These are phyloP conservation scores for Psephotus haematonotus DNA, from an alignment of 2,113 vertebrate genomes.

Conservation along the genomic window DNA sequence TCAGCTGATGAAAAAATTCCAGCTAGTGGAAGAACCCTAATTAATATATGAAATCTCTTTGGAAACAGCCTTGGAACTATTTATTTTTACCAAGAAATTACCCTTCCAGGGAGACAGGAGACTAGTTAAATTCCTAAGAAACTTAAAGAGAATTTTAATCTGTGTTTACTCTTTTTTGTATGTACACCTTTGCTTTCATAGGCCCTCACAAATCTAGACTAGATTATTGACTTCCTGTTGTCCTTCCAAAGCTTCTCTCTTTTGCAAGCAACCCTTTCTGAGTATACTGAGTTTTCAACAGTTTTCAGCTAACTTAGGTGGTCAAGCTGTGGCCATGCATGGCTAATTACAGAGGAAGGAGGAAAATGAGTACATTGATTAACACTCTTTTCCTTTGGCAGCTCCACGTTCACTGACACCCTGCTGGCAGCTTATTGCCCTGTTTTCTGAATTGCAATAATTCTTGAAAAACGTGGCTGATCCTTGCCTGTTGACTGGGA, in stretches of 20 bases:
- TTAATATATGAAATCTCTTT: not conserved
- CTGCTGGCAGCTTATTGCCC: not conserved
- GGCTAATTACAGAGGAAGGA: not conserved
- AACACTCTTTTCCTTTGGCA: conserved; percentile 2
- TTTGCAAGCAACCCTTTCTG: not conserved
- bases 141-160: not conserved
- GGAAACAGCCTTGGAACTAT: not conserved
- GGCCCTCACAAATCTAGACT: not conserved
- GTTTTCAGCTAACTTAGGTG: not conserved
- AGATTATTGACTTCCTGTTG: not conserved
- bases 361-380: not conserved
- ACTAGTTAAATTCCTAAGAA: not conserved
- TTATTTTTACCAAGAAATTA: not conserved
- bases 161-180: not conserved
- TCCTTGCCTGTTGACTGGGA: not conserved
- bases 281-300: not conserved
- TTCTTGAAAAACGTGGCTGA: not conserved
- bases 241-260: not conserved
- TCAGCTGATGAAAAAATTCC: not conserved
- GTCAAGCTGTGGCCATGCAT: not conserved
- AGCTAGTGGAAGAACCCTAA: not conserved
- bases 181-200: not conserved
- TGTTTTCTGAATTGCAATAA: not conserved
- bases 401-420: not conserved
- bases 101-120: not conserved